phyloP scores from a whole-genome alignment of 1,140 invertebrate species.

The Pogonognathellus flavescens region DNA sequence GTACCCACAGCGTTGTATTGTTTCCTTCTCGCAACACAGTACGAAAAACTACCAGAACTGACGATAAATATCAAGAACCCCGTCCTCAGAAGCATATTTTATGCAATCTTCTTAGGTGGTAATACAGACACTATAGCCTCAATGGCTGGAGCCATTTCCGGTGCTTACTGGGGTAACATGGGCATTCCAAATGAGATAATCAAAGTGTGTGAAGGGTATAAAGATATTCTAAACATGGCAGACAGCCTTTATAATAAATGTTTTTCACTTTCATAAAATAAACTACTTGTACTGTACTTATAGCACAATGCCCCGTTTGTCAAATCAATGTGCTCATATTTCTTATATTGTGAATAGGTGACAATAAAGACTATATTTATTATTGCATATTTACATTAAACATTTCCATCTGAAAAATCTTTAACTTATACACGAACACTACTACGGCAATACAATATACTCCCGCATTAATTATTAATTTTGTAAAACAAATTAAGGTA shows the following conservation, averaged over 20 bases:
- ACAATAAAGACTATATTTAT: neutral
- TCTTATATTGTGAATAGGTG: neutral
- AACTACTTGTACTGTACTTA: neutral
- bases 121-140: constrained; percentile 85
- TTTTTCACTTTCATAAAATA: constrained; percentile 7
- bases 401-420: too few species aligned
- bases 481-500: too few species aligned
- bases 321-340: too few species aligned
- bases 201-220: constrained; percentile 76
- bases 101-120: constrained; percentile 81
- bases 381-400: constrained; percentile 6
- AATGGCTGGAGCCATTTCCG: constrained; percentile 83
- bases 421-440: too few species aligned
- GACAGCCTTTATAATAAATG: constrained; percentile 70
- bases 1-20: constrained; percentile 84
- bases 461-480: too few species aligned
- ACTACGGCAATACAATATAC: too few species aligned
- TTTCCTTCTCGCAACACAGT: constrained; percentile 75
- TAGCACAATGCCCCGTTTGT: neutral
- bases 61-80: constrained; percentile 72
- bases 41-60: constrained; percentile 51
- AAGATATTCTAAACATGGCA: constrained; percentile 72
- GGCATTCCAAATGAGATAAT: constrained; percentile 74
- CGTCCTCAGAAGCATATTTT: constrained; percentile 78
- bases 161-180: constrained; percentile 79